Base-by-base conservation (phyloP, 2,113 vertebrate species). In the Campylorhamphus procurvoides region DNA sequence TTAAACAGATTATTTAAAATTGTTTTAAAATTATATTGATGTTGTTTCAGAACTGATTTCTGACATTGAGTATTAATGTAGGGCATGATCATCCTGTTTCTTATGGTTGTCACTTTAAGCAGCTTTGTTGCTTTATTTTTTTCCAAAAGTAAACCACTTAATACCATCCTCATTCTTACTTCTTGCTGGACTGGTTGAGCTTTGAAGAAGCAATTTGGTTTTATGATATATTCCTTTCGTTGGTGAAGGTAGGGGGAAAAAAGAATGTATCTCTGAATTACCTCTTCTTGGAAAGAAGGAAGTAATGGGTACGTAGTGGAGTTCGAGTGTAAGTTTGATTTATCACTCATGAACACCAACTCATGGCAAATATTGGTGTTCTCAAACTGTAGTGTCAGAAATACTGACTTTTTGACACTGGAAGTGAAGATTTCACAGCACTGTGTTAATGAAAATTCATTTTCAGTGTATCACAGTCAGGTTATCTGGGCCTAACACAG, bases 31-130 rank as follows among this genome's bases (percentile, higher is more conserved):
- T 23, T 37, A 28, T 12, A n/a, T 24, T 58, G 14, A 39, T 74
- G 3, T 46, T 79, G 42, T 90, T 91, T 67, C 39, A 85, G 25
- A 58, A 50, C 55, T 52, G 56, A 31, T 58, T 84, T 87, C 89
- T 94, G 93, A 92, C 73, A 56, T 50, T 79, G 58, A 80, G 37
- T 62, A 6, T 50, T 69, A 82, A 55, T 9, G 18, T n/a, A 71
- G 55, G 37, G n/a, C 83, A 63, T 31, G 10, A 83, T 86, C 76
- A 91, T 92, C 44, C 67, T 73, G n/a, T 91, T 85, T 90, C 64
- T 96, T 92, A 86, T 25, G 20, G 68, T 96, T 87, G 52, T 29
- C 72, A 90, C 71, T 95, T 96, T 88, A 95, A 90, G 68, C 76
- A 94, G n/a, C 49, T 84, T 71, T 94, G 37, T 64, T 50, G 17